Conservation (phyloP, 2,113 vertebrate species). For the Fulmarus glacialis region DNA sequence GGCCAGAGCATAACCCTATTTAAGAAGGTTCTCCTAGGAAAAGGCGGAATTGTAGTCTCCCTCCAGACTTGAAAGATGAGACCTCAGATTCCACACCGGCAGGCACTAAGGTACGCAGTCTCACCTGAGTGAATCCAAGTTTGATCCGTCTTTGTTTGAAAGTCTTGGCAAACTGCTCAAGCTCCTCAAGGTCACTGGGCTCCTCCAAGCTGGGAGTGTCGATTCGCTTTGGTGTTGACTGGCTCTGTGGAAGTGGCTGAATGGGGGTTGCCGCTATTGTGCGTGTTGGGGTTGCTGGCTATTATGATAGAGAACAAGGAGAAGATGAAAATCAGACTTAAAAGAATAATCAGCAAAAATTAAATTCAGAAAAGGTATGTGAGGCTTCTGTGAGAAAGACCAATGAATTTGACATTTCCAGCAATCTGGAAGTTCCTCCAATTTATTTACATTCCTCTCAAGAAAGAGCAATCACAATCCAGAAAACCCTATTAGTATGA, state of each 20-base stretch:
- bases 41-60: conserved; percentile 12
- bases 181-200: conserved; percentile 98
- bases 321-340: neutral
- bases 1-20: conserved; percentile 25
- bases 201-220: conserved; percentile 97
- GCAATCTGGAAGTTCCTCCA: neutral
- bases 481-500: neutral
- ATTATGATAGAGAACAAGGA: conserved; percentile 13
- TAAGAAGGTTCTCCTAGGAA: conserved; percentile 21
- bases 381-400: neutral
- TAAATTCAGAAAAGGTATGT: neutral
- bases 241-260: conserved; percentile 93
- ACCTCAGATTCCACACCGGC: conserved; percentile 23
- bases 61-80: conserved; percentile 53
- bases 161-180: conserved; percentile 99
- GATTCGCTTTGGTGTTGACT: conserved; percentile 96
- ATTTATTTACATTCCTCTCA: conserved; percentile 8
- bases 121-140: conserved; percentile 99
- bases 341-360: neutral
- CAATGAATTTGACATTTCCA: neutral
- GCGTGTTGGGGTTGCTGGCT: conserved; percentile 98
- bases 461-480: neutral
- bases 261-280: conserved; percentile 94
- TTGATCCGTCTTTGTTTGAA: conserved; percentile 99
- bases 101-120: conserved; percentile 2